A percentile compares a stretch with the other conserved stretches of the same genome.
These are phyloP conservation scores for Heteractis magnifica DNA, from an alignment of 92 coral and sea anemone genomes.

Conservation along the genomic window DNA sequence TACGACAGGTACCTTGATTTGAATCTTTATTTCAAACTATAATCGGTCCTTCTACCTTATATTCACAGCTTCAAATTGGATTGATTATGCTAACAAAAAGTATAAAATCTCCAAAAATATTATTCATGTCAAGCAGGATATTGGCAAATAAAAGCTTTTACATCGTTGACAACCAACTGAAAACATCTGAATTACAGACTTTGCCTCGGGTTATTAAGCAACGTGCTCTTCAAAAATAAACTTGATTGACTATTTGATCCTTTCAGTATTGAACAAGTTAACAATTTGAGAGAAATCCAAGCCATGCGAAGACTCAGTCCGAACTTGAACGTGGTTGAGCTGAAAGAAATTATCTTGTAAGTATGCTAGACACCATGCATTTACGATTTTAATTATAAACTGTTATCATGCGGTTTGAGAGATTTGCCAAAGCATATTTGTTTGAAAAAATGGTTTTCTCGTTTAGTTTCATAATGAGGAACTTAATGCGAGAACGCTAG, in stretches of 20 bases:
- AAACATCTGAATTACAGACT: background rate
- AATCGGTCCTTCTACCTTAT: background rate
- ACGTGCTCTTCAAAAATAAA: background rate
- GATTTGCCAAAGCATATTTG: background rate
- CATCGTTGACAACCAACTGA: constrained; percentile 1
- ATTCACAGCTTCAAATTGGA: constrained; percentile 5
- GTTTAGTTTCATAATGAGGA: background rate
- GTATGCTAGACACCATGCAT: constrained; percentile 10
- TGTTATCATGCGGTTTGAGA: background rate
- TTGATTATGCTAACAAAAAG: constrained; percentile 17
- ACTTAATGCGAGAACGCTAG: background rate
- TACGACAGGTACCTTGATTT: constrained; percentile 76
- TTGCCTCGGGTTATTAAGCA: background rate
- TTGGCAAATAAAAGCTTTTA: constrained; percentile 17
- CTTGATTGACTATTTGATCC: constrained; percentile 11
- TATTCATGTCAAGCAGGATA: constrained; percentile 32
- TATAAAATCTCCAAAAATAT: background rate
- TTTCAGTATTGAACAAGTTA: constrained; percentile 90
- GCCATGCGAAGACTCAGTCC: constrained; percentile 95
- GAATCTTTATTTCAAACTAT: background rate
- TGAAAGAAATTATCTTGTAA: constrained; percentile 94
- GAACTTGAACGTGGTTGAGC: constrained; percentile 89
- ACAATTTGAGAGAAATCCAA: constrained; percentile 89
- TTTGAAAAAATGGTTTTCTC: background rate
- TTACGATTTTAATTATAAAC: background rate